Evolutionary conservation across 2,888 invertebrate species (phyloP).

Genomic region (Charanyca ferruginea): DNA sequence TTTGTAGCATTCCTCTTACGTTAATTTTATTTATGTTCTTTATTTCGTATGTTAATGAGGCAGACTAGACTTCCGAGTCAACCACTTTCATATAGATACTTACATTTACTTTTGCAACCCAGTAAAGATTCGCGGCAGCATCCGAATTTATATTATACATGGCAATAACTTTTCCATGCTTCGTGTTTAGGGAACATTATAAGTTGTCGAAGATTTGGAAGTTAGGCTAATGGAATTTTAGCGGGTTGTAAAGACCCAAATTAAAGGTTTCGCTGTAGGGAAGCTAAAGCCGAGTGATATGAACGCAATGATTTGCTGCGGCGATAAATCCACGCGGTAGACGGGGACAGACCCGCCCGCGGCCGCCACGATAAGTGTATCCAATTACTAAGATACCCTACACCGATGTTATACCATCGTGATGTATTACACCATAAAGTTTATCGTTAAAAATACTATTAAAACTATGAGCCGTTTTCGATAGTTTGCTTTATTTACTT

Average conservation of each 20-base stretch:
- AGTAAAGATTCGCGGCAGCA: conserved; percentile 30
- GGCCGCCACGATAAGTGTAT: conserved; percentile 87
- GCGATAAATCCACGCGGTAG: conserved; percentile 82
- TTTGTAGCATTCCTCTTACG: conserved; percentile 42
- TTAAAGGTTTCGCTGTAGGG: conserved; percentile 56
- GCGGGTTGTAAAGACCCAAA: conserved; percentile 40
- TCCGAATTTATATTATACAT: conserved; percentile 30
- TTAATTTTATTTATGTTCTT: conserved; percentile 36
- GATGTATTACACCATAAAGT: conserved; percentile 73
- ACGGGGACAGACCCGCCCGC: conserved; percentile 83
- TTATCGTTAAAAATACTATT: conserved; percentile 68
- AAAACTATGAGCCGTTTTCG: conserved; percentile 39
- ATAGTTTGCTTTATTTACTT: conserved; percentile 24
- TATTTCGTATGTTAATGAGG: conserved; percentile 38
- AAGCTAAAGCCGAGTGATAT: conserved; percentile 72
- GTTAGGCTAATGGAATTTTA: conserved; percentile 50
- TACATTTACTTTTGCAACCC: conserved; percentile 17
- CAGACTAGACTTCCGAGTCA: conserved; percentile 32
- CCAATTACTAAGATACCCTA: conserved; percentile 86
- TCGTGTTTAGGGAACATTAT: conserved; percentile 42
- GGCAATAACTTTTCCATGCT: conserved; percentile 35
- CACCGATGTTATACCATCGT: conserved; percentile 76
- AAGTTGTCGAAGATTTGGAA: conserved; percentile 40
- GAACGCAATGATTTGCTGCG: conserved; percentile 85
- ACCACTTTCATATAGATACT: conserved; percentile 26